These are phyloP conservation scores for Ciconia stormi DNA, from an alignment of 2,113 vertebrate genomes.

Conservation along the genomic window DNA sequence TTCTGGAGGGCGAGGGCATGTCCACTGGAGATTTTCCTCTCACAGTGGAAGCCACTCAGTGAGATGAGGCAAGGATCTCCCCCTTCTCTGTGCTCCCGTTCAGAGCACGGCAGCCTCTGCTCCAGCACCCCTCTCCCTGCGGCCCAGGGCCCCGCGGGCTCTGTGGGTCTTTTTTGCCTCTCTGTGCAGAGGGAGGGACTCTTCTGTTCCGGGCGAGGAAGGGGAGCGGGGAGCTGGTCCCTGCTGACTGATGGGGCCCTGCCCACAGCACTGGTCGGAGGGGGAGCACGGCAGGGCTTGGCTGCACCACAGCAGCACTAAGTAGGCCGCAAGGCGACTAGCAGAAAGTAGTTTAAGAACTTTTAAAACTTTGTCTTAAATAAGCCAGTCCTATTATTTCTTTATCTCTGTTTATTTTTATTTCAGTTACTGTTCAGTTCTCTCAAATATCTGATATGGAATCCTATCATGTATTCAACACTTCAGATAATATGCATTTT, in stretches of 20 bases:
- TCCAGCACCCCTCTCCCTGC: background rate
- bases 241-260: background rate
- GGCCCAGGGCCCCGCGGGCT: rapidly evolving
- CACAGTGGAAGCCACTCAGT: rapidly evolving
- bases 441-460: background rate
- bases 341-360: background rate
- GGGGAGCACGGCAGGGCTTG: background rate
- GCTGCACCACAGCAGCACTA: background rate
- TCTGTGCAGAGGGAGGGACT: background rate
- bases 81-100: background rate
- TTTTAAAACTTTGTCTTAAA: background rate
- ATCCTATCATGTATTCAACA: rapidly evolving
- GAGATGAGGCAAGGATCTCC: background rate
- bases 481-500: background rate
- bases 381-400: background rate
- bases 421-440: background rate
- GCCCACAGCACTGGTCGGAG: background rate
- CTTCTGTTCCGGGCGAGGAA: rapidly evolving
- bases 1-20: rapidly evolving
- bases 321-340: background rate
- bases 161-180: background rate
- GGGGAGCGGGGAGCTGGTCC: background rate
- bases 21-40: background rate
- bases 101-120: background rate
- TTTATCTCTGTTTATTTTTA: background rate